A percentile compares a stretch with the other conserved stretches of the same genome.
Conservation (phyloP, 2,888 invertebrate genomes). For the Cataglyphis rosenhaueri region DNA sequence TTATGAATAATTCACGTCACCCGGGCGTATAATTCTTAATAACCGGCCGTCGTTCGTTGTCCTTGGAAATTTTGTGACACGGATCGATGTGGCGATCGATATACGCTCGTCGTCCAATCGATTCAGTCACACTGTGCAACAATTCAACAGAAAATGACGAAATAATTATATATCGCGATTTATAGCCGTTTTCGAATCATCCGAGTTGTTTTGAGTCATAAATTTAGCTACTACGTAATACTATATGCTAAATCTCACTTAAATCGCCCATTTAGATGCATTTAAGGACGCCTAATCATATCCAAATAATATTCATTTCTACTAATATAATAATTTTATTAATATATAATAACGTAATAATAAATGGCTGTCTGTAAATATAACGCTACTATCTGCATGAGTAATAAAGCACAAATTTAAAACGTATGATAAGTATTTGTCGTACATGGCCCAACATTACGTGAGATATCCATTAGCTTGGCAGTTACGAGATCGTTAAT, state of each 20-base stretch:
- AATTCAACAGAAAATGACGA: not conserved
- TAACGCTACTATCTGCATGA: not conserved
- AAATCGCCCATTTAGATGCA: not conserved
- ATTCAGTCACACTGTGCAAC: constrained; percentile 16
- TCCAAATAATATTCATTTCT: not conserved
- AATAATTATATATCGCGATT: constrained; percentile 43
- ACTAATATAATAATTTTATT: not conserved
- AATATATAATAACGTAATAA: not conserved
- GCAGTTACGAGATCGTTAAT: constrained; percentile 22
- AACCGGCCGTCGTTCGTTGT: constrained; percentile 39
- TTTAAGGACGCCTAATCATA: not conserved
- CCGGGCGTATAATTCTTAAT: constrained; percentile 40
- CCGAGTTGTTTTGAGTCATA: not conserved
- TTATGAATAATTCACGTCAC: constrained; percentile 63
- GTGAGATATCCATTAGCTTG: not conserved
- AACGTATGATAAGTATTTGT: not conserved
- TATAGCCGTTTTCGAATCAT: constrained; percentile 36
- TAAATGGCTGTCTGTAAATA: not conserved
- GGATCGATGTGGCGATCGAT: constrained; percentile 25
- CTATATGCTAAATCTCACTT: not conserved
- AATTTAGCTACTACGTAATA: constrained; percentile 16
- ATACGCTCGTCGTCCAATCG: constrained; percentile 23
- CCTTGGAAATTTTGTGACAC: constrained; percentile 51
- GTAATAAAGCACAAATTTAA: not conserved
- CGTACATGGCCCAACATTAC: not conserved